phyloP scores from a whole-genome alignment of 1,140 invertebrate genomes.

The Archivesica marissinica region DNA sequence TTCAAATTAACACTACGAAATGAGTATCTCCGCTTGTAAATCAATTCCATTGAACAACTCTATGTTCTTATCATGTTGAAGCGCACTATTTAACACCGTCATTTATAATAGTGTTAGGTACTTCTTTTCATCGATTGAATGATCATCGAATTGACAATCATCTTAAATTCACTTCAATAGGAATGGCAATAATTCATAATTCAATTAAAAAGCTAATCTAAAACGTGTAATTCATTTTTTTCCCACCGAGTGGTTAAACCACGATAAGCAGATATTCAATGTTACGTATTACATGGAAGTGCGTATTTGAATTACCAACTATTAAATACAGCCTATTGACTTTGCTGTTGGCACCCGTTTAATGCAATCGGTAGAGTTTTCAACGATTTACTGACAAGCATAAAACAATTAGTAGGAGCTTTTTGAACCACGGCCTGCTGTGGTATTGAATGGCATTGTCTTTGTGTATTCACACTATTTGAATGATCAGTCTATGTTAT shows the following conservation, averaged over 20 bases:
- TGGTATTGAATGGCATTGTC: constrained; percentile 8
- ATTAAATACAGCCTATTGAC: constrained; percentile 8
- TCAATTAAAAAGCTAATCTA: constrained; percentile 13
- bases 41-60: constrained; percentile 8
- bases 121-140: background rate
- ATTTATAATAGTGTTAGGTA: background rate
- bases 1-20: constrained; percentile 3
- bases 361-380: constrained; percentile 7
- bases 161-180: background rate
- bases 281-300: constrained; percentile 1
- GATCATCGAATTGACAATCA: background rate
- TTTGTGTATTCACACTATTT: constrained; percentile 24
- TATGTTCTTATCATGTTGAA: background rate
- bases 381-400: constrained; percentile 18
- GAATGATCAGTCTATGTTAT: no score
- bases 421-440: constrained; percentile 3
- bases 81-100: background rate
- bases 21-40: background rate
- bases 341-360: constrained; percentile 15
- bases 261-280: background rate
- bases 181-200: constrained; percentile 35
- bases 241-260: background rate
- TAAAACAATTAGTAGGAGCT: constrained; percentile 26
- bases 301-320: background rate
- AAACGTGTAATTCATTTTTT: background rate